A percentile compares a stretch with the other conserved stretches of the same genome.
Evolutionary conservation across 2,113 vertebrate genomes (phyloP).

Genomic region (Gnathochromis pfefferi): DNA sequence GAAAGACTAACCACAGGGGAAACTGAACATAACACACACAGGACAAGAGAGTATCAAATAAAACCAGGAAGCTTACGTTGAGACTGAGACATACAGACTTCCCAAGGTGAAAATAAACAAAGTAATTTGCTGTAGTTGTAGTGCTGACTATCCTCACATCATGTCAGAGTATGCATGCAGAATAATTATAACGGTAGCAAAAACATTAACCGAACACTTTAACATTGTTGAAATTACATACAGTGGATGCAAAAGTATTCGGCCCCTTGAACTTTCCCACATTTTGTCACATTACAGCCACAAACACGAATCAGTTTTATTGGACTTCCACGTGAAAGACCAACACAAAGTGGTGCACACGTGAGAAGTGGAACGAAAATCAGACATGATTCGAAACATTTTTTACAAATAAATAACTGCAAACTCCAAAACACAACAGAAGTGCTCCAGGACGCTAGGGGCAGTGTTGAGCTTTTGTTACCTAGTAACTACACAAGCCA

Average conservation of each 20-base stretch:
- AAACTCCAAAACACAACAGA: background rate
- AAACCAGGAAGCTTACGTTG: background rate
- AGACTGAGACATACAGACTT: background rate
- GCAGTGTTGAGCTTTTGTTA: too few species aligned
- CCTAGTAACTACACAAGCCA: too few species aligned
- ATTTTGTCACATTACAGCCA: background rate
- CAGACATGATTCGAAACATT: fast-evolving
- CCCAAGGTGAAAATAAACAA: background rate
- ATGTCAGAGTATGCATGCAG: background rate
- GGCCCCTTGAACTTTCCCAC: background rate
- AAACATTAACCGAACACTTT: background rate
- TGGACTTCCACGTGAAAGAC: fast-evolving
- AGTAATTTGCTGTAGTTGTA: background rate
- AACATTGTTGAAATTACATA: background rate
- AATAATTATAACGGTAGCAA: background rate
- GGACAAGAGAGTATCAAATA: background rate
- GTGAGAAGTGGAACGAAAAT: background rate
- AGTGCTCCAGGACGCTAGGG: too few species aligned
- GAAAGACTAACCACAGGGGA: background rate
- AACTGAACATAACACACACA: background rate
- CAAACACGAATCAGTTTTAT: background rate
- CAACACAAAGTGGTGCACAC: background rate
- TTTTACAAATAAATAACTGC: background rate
- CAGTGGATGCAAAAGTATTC: background rate
- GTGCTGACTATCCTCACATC: background rate